Conservation (phyloP, 2,113 vertebrate genomes). For the Formicarius rufipectus region DNA sequence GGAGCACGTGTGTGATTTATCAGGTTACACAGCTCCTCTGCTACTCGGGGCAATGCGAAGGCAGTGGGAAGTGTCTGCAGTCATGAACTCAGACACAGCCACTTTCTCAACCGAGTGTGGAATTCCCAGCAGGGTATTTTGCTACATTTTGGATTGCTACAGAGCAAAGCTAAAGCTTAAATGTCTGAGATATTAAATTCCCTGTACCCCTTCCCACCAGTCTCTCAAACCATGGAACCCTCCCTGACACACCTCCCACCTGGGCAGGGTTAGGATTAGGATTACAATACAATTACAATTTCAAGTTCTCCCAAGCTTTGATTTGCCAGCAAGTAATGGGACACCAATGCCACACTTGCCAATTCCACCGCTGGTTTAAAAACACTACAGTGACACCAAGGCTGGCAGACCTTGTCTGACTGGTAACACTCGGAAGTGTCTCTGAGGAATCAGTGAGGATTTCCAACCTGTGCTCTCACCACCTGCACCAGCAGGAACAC, state of each 20-base stretch:
- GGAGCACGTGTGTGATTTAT: neutral
- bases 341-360: neutral
- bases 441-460: no score
- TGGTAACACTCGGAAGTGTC: neutral
- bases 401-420: neutral
- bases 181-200: neutral
- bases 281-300: accelerated
- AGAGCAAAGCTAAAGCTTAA: neutral
- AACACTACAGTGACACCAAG: neutral
- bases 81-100: neutral
- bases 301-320: neutral
- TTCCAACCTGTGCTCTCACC: neutral
- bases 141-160: neutral
- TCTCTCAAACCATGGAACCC: neutral
- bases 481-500: neutral
- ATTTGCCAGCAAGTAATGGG: neutral
- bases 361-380: neutral
- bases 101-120: neutral
- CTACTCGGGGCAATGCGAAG: neutral
- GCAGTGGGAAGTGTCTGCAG: neutral
- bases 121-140: neutral
- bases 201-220: neutral
- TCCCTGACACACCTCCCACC: no score
- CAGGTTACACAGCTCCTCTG: neutral
- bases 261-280: neutral